Evolutionary conservation across 2,888 invertebrate species (phyloP), one percentile per base, ranked within the genome.

Genomic region (Luperina testacea): DNA sequence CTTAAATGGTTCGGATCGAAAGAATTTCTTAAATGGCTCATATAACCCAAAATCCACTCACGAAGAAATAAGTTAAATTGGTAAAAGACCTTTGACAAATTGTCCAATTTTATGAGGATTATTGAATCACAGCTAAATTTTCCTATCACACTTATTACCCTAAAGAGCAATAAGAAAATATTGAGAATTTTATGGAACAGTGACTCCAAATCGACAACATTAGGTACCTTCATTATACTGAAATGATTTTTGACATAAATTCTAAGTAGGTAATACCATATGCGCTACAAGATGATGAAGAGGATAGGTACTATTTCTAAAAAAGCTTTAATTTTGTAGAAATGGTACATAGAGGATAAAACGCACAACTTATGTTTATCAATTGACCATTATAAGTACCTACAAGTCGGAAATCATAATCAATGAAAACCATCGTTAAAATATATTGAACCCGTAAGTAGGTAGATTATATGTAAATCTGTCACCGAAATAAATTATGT

Each of bases 121-220:
- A 85, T 81, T 78, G 76, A 85, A 85, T 88, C 76, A 78, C 64
- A 72, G 71, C 57, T 53, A 57, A 76, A 76, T 80, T 79, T 67
- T 78, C 75, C 2, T 82, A n/a, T 68, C 67, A 81, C 73, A 69
- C 57, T 45, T 72, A 84, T 71, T 73, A 73, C 78, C 75, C 48
- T 73, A 48, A 76, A 77, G 57, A 82, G 76, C 78, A 78, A 72
- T 68, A 70, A 42, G 17, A 67, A 85, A 85, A 78, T 87, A 69
- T 78, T 78, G 72, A 70, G 24, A 63, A 81, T 78, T 78, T 78
- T 63, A 76, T 69, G 72, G 74, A 65, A 74, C 64, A 67, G 38
- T 17, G 38, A 63, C 17, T 71, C 15, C 72, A 51, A 73, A 38
- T 38, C 38, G 38, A 38, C 38, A 38, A 77, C 61, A 63, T 76